phyloP scores from a whole-genome alignment of 2,888 invertebrate genomes.

The Erebia palarica region DNA sequence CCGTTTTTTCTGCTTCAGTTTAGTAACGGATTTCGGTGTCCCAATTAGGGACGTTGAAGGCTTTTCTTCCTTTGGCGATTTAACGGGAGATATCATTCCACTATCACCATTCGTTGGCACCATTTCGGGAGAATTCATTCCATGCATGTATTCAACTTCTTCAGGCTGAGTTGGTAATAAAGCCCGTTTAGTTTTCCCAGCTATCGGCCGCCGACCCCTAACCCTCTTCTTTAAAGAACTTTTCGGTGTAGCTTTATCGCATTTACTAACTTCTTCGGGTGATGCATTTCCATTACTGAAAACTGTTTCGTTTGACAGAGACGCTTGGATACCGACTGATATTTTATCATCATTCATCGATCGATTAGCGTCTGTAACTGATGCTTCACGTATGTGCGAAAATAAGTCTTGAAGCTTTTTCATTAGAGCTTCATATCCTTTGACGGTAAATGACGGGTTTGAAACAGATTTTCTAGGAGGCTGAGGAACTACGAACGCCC shows the following conservation, averaged over 20 bases:
- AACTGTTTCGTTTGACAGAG: slow-evolving; percentile 55
- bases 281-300: slow-evolving; percentile 72
- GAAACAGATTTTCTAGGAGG: slow-evolving; percentile 71
- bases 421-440: slow-evolving; percentile 70
- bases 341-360: slow-evolving; percentile 68
- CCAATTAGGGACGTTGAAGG: slow-evolving; percentile 59
- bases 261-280: slow-evolving; percentile 68
- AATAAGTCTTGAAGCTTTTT: slow-evolving; percentile 75
- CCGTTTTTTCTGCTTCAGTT: slow-evolving; percentile 69
- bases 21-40: slow-evolving; percentile 73
- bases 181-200: slow-evolving; percentile 72
- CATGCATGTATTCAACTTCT: slow-evolving; percentile 72
- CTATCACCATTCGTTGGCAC: slow-evolving; percentile 67
- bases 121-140: slow-evolving; percentile 78
- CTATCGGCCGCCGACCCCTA: slow-evolving; percentile 70
- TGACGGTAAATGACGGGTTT: slow-evolving; percentile 67
- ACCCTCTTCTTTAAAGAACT: slow-evolving; percentile 76
- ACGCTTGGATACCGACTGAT: slow-evolving; percentile 70
- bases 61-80: slow-evolving; percentile 71
- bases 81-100: slow-evolving; percentile 59
- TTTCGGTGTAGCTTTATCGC: slow-evolving; percentile 77
- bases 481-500: slow-evolving; percentile 76
- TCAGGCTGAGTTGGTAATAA: slow-evolving; percentile 72
- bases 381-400: slow-evolving; percentile 64
- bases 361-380: slow-evolving; percentile 59